phyloP scores from a whole-genome alignment of 2,113 vertebrate species.

The Forbesichthys papilliferus region DNA sequence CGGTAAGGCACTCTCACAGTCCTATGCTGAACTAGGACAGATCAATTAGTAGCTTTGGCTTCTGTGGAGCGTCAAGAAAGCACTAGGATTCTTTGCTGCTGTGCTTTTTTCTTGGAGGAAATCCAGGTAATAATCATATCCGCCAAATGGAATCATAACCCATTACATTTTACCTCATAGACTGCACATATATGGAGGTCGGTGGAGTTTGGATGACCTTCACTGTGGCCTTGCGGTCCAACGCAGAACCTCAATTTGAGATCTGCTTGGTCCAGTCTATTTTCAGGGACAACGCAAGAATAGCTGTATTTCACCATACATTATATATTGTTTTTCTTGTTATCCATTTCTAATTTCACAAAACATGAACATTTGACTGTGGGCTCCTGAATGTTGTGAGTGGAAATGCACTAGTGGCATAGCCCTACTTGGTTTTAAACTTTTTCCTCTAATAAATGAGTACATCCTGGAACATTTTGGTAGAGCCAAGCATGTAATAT shows the following conservation, averaged over 20 bases:
- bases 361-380: too few species aligned
- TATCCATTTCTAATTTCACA: too few species aligned
- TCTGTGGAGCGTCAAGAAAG: conserved; percentile 59
- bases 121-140: conserved; percentile 57
- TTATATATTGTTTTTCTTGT: too few species aligned
- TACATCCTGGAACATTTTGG: too few species aligned
- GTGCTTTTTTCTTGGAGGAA: conserved; percentile 18
- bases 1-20: conserved; percentile 67
- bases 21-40: conserved; percentile 65
- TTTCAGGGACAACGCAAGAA: too few species aligned
- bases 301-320: too few species aligned
- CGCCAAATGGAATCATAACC: conserved; percentile 63
- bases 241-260: not conserved
- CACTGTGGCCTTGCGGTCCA: conserved; percentile 40
- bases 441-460: too few species aligned
- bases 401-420: too few species aligned
- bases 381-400: too few species aligned
- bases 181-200: not conserved
- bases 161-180: conserved; percentile 51
- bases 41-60: conserved; percentile 76
- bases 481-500: too few species aligned
- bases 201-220: conserved; percentile 38
- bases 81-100: conserved; percentile 54
- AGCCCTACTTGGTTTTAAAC: too few species aligned
- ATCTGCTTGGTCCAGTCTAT: not conserved